Base-by-base conservation (phyloP, 2,888 invertebrate species). In the Drosophila mimica region DNA sequence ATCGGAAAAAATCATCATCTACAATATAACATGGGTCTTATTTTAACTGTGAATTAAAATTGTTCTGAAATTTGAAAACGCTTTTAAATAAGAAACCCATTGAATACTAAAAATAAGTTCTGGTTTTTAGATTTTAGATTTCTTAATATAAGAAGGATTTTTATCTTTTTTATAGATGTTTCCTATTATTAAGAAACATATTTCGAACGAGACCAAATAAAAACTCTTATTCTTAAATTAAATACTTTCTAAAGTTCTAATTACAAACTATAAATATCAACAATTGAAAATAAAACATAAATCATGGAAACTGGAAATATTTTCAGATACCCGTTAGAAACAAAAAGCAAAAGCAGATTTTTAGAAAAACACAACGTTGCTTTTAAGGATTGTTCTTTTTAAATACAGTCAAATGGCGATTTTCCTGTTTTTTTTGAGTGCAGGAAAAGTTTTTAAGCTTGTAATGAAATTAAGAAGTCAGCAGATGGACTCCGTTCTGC, bases 91-190 rank as follows among this genome's bases (percentile, higher is more conserved):
- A n/a, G 5, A 43, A 43, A 3, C 17, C 3, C 38, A n/a, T 9
- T 11, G 3, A 43, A 11, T n/a, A 11, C 11, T 0, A 1, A 5
- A n/a, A n/a, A 11, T 6, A n/a, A n/a, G 5, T n/a, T n/a, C n/a
- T 11, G n/a, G 5, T 40, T 11, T 13, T 40, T n/a, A 0, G n/a
- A n/a, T n/a, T n/a, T n/a, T n/a, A n/a, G n/a, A n/a, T n/a, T n/a
- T n/a, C n/a, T n/a, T 5, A 5, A 0, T 1, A 40, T 5, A 2
- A 2, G 0, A 6, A 1, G 4, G 2, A 6, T 6, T 15, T 34
- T 5, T 13, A 0, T 13, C 8, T 31, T 31, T 34, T 5, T 13
- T 4, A 17, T 7, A 4, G 0, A 5, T n/a, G 6, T 20, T 43
- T 43, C 6, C 11, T 20, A 3, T 20, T 20, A 43, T 38, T 3